Evolutionary conservation across 2,113 vertebrate genomes (phyloP), one percentile per base, ranked within the genome.

Genomic region (Microcebus murinus): DNA sequence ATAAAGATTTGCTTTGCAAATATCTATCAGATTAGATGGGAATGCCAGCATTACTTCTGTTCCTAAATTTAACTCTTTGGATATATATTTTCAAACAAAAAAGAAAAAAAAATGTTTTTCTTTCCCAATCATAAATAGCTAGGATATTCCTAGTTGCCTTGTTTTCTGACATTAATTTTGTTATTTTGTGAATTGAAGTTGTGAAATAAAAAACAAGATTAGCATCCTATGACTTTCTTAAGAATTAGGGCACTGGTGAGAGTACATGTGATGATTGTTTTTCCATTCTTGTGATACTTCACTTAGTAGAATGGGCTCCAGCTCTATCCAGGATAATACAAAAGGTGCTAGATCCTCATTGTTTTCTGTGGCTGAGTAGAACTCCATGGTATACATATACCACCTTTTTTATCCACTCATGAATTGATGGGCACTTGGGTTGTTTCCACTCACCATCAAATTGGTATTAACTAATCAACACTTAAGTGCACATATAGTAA

Each of bases 201-300:
- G 10, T 95, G 45, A 95, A 92, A 80, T 83, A 74, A 80, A 95
- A 95, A 71, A 42, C 8, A 88, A 77, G 25, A 93, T 45, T 85
- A 82, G 5, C 11, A 84, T 63, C 13, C 31, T 93, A 59, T 91
- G 61, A 87, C 21, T 90, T 95, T 96, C 6, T 74, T 80, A 42
- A 67, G 55, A 90, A 89, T 87, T 83, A 91, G 61, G 25, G 25
- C 27, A 12, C 27, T 29, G 61, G 52, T 55, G 52, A 55, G 52
- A 55, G 52, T 55, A 55, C 52, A 55, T 55, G 17, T 18, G 17
- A 17, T 55, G 52, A 17, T 55, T 55, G 17, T 55, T 55, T 20
- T 55, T 55, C 17, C 52, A 55, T 55, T 18, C 52, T 55, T 55
- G 52, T 18, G 52, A 18, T 55, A 55, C 52, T 55, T 55, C 52